phyloP scores from a whole-genome alignment of 2,113 vertebrate genomes.

The Neofelis nebulosa region DNA sequence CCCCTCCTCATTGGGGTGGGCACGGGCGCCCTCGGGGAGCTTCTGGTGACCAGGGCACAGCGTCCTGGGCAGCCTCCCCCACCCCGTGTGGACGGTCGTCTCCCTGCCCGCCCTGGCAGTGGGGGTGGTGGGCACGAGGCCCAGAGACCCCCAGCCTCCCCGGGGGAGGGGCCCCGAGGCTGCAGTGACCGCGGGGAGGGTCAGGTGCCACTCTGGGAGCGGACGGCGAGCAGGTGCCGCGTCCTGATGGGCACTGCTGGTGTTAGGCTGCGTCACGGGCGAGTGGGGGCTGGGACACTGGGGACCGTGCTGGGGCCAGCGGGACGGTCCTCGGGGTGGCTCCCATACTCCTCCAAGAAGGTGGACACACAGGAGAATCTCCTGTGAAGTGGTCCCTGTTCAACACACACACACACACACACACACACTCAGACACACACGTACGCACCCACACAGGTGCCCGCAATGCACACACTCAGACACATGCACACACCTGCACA shows the following conservation, averaged over 20 bases:
- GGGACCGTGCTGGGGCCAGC: no score
- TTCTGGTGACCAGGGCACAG: background rate
- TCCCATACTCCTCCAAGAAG: background rate
- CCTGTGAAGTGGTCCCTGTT: rapidly evolving
- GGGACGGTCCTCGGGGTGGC: rapidly evolving
- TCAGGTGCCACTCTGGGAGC: rapidly evolving
- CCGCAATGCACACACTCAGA: no score
- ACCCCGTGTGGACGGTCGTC: rapidly evolving
- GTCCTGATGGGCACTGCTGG: rapidly evolving
- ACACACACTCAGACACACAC: background rate
- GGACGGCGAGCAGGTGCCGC: background rate
- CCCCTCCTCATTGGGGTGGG: background rate
- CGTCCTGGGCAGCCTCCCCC: background rate
- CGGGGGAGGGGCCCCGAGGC: rapidly evolving
- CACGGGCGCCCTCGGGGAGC: rapidly evolving
- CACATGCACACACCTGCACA: no score
- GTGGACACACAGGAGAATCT: rapidly evolving
- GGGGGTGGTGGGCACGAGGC: no score
- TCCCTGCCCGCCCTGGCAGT: rapidly evolving
- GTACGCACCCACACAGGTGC: no score
- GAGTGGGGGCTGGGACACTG: rapidly evolving
- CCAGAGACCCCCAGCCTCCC: background rate
- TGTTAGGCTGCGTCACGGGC: rapidly evolving
- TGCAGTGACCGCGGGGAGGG: rapidly evolving
- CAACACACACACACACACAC: rapidly evolving